Percentiles rank a stretch among this genome's conserved stretches.
These are phyloP conservation scores for Megaleporinus macrocephalus DNA, from an alignment of 2,113 vertebrate species.

Conservation along the genomic window DNA sequence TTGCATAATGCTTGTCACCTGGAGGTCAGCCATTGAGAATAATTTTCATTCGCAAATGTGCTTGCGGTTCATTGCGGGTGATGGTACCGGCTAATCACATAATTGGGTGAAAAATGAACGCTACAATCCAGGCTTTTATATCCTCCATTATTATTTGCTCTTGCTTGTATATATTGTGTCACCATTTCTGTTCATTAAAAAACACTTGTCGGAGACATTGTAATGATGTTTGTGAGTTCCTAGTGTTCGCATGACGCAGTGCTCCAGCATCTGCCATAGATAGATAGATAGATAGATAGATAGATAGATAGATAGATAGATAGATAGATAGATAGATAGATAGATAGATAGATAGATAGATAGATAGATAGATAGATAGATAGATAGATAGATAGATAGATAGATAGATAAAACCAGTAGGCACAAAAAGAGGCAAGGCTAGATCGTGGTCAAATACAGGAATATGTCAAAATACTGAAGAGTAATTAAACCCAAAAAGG, in stretches of 20 bases:
- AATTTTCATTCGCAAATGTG: background rate
- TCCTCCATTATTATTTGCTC: constrained; percentile 15
- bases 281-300: background rate
- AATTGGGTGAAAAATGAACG: constrained; percentile 42
- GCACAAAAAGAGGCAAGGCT: no score
- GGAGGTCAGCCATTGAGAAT: constrained; percentile 9
- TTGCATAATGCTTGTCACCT: constrained; percentile 44
- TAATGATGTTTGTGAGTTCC: background rate
- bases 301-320: background rate
- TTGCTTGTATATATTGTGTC: background rate
- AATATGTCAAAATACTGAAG: no score
- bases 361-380: no score
- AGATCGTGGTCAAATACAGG: no score
- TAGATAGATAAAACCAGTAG: no score
- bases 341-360: no score
- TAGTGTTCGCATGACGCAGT: background rate
- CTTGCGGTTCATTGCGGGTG: constrained; percentile 26
- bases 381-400: no score
- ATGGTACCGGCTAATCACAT: constrained; percentile 33
- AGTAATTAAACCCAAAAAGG: no score
- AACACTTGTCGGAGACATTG: background rate
- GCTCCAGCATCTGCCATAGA: background rate
- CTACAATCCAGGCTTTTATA: constrained; percentile 17
- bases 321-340: no score
- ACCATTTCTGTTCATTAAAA: background rate